Conservation (phyloP, 2,888 invertebrate species). For the Drosophila limbata region DNA sequence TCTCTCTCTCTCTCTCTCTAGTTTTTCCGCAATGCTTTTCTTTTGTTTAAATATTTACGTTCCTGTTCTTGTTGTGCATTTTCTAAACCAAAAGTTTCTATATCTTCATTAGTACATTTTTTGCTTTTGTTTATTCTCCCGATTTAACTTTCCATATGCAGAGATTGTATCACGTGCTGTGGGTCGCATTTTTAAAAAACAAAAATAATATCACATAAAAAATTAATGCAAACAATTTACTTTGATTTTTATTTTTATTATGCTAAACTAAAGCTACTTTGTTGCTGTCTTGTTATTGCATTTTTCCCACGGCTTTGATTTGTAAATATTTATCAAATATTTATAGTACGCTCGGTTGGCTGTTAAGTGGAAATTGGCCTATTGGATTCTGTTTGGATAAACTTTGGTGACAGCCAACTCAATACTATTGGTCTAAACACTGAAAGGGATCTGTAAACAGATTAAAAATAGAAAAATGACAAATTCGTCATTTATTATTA, state of each 20-base stretch:
- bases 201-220: slow-evolving; percentile 20
- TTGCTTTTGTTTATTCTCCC: slow-evolving; percentile 27
- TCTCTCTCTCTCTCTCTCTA: not conserved
- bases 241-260: slow-evolving; percentile 22
- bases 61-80: slow-evolving; percentile 46
- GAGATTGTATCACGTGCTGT: slow-evolving; percentile 61
- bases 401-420: slow-evolving; percentile 33
- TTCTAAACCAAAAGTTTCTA: slow-evolving; percentile 36
- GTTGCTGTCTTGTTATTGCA: slow-evolving; percentile 35
- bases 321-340: slow-evolving; percentile 73
- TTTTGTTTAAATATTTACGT: slow-evolving; percentile 76
- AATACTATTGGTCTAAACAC: slow-evolving; percentile 25
- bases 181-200: slow-evolving; percentile 18
- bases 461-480: not conserved
- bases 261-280: slow-evolving; percentile 1
- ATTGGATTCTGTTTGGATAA: slow-evolving; percentile 37
- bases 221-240: slow-evolving; percentile 32
- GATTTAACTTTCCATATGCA: slow-evolving; percentile 1
- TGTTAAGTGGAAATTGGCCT: slow-evolving; percentile 54
- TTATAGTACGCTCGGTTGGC: slow-evolving; percentile 33
- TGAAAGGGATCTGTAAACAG: slow-evolving; percentile 9
- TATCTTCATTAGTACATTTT: slow-evolving; percentile 27
- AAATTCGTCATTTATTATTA: not conserved
- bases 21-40: not conserved
- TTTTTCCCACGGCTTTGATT: slow-evolving; percentile 71